Evolutionary conservation across 2,797 vertebrate genomes (phyloP).

Genomic region (Zalophus californianus): DNA sequence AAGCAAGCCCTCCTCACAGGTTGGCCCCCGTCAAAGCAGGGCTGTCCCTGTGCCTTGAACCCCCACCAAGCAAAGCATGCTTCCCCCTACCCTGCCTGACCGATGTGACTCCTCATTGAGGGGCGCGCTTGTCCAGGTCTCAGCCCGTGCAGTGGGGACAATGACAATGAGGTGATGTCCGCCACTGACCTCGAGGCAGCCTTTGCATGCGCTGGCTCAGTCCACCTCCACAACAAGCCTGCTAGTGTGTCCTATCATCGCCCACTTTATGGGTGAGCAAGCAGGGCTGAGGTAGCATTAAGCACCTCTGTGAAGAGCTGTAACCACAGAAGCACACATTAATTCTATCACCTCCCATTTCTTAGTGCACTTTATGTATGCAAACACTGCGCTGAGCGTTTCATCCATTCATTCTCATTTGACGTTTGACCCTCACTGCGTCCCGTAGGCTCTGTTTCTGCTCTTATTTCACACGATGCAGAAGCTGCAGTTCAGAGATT

Average conservation of each 20-base stretch:
- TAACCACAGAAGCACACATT: accelerated
- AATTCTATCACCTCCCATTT: background rate
- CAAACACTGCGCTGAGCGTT: accelerated
- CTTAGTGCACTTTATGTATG: background rate
- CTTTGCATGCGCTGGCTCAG: accelerated
- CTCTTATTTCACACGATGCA: background rate
- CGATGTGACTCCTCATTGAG: accelerated
- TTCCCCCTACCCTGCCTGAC: background rate
- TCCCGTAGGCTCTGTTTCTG: background rate
- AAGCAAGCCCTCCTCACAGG: background rate
- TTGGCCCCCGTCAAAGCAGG: background rate
- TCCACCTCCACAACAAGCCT: background rate
- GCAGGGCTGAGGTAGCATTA: accelerated
- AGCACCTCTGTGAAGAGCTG: background rate
- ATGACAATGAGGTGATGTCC: accelerated
- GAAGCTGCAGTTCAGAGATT: background rate
- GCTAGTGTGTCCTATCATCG: accelerated
- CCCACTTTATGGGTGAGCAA: background rate
- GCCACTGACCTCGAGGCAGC: background rate
- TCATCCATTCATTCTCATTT: background rate
- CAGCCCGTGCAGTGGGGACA: background rate
- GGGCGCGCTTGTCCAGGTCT: background rate
- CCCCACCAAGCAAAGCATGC: background rate
- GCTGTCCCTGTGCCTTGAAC: background rate
- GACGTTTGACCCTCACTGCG: background rate